Conservation (phyloP, 2,888 invertebrate species). For the Neoitamus cyanurus region DNA sequence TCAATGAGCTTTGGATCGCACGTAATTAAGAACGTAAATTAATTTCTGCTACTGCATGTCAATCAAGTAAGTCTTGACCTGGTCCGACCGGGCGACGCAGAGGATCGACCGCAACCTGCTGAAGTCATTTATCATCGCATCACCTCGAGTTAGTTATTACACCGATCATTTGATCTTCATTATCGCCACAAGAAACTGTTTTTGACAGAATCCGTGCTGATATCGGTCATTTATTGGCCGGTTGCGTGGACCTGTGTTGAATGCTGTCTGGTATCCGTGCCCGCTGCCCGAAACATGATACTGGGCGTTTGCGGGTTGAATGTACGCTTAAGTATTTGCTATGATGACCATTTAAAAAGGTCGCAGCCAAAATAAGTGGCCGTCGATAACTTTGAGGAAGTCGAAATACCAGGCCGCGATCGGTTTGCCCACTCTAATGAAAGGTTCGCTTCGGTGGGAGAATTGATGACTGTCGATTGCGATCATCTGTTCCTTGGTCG, state of each 20-base stretch:
- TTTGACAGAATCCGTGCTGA: background rate
- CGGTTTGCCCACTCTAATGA: background rate
- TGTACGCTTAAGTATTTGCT: slow-evolving; percentile 15
- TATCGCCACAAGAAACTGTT: background rate
- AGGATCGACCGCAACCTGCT: background rate
- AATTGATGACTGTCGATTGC: background rate
- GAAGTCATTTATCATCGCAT: slow-evolving; percentile 15
- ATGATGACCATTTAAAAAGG: slow-evolving; percentile 1
- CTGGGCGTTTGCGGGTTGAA: slow-evolving; percentile 4
- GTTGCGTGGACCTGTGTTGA: background rate
- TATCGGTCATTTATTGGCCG: background rate
- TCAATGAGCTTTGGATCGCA: slow-evolving; percentile 18
- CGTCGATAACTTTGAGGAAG: background rate
- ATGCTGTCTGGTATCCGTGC: background rate
- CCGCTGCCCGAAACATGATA: background rate
- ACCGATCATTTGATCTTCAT: background rate
- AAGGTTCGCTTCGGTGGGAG: background rate
- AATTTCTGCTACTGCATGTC: slow-evolving; percentile 21
- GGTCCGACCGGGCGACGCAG: background rate
- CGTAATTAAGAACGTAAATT: background rate
- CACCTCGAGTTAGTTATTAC: slow-evolving; percentile 16
- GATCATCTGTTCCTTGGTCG: background rate
- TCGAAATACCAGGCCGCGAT: background rate
- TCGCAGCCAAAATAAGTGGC: background rate
- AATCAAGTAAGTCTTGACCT: background rate